Percentiles rank a stretch among this genome's conserved stretches.
These are phyloP conservation scores for Bos taurus DNA, from an alignment of 2,113 vertebrate species.

Conservation along the genomic window DNA sequence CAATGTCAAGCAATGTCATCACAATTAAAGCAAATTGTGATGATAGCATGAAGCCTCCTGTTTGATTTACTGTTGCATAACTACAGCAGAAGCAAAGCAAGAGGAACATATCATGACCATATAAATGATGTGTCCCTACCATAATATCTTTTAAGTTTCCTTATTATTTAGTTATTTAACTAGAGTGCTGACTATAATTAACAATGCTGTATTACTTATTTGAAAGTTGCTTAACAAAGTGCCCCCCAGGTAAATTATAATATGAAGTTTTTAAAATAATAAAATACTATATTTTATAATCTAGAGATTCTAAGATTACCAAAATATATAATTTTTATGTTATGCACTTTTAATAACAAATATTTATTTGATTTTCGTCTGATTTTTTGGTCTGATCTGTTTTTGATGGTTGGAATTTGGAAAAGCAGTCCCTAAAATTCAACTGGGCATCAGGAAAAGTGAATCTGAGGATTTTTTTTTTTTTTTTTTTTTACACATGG, in stretches of 20 bases:
- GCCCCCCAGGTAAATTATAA: neutral
- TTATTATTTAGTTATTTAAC: neutral
- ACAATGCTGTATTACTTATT: neutral
- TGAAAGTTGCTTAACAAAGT: neutral
- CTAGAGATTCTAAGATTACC: neutral
- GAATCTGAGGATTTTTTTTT: neutral
- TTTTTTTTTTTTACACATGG: neutral
- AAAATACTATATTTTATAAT: neutral
- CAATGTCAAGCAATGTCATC: constrained; percentile 59
- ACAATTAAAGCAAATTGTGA: constrained; percentile 38
- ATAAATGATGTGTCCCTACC: neutral
- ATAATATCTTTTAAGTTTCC: neutral
- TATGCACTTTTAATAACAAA: neutral
- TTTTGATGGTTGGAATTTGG: neutral
- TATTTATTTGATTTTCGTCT: neutral
- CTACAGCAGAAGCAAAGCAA: neutral
- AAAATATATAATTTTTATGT: neutral
- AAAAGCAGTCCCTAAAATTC: neutral
- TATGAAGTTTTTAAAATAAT: neutral
- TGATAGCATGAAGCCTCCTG: neutral
- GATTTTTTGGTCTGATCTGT: neutral
- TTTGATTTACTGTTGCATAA: neutral
- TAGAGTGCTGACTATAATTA: neutral
- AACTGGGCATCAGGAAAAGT: neutral
- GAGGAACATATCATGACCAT: neutral